These are phyloP conservation scores for Macquaria ambigua DNA, from an alignment of 2,113 vertebrate species.

Conservation along the genomic window DNA sequence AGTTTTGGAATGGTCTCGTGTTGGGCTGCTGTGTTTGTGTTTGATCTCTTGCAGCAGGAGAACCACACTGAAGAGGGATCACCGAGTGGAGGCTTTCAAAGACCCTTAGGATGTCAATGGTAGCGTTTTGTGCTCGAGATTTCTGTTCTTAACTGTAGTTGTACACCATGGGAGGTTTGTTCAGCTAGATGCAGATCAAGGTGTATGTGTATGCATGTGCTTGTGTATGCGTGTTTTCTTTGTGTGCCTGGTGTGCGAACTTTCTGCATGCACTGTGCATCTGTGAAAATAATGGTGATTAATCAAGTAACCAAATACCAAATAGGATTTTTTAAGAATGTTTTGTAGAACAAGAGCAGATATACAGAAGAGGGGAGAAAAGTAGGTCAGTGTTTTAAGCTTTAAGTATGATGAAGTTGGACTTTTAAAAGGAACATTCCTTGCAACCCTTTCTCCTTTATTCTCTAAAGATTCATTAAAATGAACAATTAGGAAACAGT, in stretches of 20 bases:
- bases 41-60: slow-evolving; percentile 64
- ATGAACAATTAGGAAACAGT: slow-evolving; percentile 48
- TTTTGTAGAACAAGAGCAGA: slow-evolving; percentile 27
- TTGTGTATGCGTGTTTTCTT: slow-evolving; percentile 39
- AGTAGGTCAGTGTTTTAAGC: slow-evolving; percentile 66
- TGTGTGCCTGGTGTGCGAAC: slow-evolving; percentile 23
- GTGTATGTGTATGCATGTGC: slow-evolving; percentile 44
- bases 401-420: slow-evolving; percentile 52
- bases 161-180: slow-evolving; percentile 62
- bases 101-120: slow-evolving; percentile 63
- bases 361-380: slow-evolving; percentile 28
- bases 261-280: slow-evolving; percentile 15
- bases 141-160: slow-evolving; percentile 57
- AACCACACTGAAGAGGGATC: slow-evolving; percentile 51
- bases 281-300: slow-evolving; percentile 54
- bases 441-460: slow-evolving; percentile 26
- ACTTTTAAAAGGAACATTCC: slow-evolving; percentile 45
- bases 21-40: slow-evolving; percentile 57
- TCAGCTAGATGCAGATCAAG: slow-evolving; percentile 65
- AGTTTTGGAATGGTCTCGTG: slow-evolving; percentile 28
- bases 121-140: slow-evolving; percentile 54
- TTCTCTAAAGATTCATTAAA: slow-evolving; percentile 55
- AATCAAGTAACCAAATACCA: slow-evolving; percentile 53
- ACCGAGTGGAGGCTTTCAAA: slow-evolving; percentile 68
- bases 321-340: slow-evolving; percentile 1